Conservation (phyloP, 2,113 vertebrate species). For the Petrocephalus zakoni region DNA sequence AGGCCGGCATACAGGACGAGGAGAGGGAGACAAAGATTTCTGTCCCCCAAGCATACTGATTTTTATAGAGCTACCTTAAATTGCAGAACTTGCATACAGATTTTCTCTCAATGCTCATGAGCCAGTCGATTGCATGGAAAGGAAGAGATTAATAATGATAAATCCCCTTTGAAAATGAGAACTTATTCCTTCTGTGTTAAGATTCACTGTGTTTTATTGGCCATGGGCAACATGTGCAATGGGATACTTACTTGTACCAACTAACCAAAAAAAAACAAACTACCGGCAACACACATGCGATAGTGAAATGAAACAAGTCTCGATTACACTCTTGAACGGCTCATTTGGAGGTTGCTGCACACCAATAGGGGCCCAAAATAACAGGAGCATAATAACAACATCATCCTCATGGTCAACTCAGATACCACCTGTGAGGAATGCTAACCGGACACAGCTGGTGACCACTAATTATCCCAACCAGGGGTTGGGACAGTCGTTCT, state of each 20-base stretch:
- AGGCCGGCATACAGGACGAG: neutral
- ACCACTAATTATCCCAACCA: neutral
- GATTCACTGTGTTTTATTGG: neutral
- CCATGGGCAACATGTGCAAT: neutral
- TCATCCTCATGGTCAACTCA: neutral
- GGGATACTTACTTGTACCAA: neutral
- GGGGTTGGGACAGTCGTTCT: neutral
- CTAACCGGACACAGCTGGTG: neutral
- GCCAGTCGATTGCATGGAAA: neutral
- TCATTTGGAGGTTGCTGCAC: neutral
- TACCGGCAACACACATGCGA: neutral
- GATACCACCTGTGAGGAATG: neutral
- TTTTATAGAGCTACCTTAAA: neutral
- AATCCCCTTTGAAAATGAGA: neutral
- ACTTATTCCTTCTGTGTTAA: neutral
- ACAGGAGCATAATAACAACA: neutral
- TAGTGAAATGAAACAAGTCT: neutral
- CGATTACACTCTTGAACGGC: neutral
- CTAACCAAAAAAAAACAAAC: neutral
- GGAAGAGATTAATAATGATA: neutral
- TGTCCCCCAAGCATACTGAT: neutral
- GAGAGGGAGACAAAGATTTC: neutral
- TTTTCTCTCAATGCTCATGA: neutral
- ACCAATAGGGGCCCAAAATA: neutral
- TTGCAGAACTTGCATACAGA: neutral